Evolutionary conservation across 2,888 invertebrate species (phyloP).

Genomic region (Parnassius orleans): DNA sequence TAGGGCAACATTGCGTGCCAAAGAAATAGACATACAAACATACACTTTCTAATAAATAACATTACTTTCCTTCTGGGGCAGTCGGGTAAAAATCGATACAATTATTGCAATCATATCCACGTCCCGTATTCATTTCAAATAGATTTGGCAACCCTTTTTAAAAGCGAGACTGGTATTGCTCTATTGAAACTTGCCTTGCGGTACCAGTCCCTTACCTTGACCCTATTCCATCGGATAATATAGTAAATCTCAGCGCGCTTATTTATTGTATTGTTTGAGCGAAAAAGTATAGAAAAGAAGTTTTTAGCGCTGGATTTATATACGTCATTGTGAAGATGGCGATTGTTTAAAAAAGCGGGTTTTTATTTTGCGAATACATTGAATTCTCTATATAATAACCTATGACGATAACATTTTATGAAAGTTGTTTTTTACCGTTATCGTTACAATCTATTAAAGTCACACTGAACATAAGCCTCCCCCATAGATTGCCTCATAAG

Average conservation of each 20-base stretch:
- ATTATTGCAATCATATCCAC: neutral
- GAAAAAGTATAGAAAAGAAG: constrained; percentile 1
- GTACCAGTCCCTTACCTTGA: constrained; percentile 14
- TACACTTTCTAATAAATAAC: too few species aligned
- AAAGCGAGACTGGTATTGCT: constrained; percentile 3
- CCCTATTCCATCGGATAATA: constrained; percentile 12
- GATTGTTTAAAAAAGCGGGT: neutral
- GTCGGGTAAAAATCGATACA: neutral
- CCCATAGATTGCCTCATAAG: too few species aligned
- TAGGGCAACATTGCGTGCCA: too few species aligned
- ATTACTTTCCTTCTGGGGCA: too few species aligned
- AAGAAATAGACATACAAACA: too few species aligned
- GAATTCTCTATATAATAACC: too few species aligned
- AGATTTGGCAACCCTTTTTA: neutral
- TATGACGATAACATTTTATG: too few species aligned
- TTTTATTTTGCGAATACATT: too few species aligned
- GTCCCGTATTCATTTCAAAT: neutral
- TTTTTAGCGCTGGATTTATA: neutral
- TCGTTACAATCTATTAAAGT: too few species aligned
- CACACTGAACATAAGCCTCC: too few species aligned
- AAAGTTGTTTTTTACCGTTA: too few species aligned
- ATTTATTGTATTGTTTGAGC: constrained; percentile 5
- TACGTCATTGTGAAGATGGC: neutral
- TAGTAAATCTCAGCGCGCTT: constrained; percentile 4
- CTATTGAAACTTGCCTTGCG: constrained; percentile 10